Percentiles rank a stretch among this genome's conserved stretches.
phyloP scores from a whole-genome alignment of 2,113 vertebrate species.

The Chaetops frenatus region DNA sequence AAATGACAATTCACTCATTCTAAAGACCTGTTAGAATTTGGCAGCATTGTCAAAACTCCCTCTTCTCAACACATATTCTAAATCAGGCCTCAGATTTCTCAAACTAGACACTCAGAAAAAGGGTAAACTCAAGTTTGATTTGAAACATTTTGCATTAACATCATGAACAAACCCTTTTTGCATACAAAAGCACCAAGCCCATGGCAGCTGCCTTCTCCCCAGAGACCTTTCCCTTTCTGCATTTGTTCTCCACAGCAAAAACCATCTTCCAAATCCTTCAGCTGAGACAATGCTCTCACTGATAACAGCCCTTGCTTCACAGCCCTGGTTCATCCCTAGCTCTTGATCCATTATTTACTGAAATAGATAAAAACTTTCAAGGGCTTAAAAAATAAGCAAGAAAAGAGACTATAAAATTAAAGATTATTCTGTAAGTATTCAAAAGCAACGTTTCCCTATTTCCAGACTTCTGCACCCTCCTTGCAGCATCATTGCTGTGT shows the following conservation, averaged over 20 bases:
- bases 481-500: background rate
- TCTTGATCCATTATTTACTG: background rate
- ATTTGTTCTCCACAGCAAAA: background rate
- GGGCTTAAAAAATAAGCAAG: background rate
- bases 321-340: background rate
- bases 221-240: background rate
- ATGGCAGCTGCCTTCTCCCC: background rate
- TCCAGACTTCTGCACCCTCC: background rate
- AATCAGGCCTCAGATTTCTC: background rate
- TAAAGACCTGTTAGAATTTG: background rate
- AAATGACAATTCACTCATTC: background rate
- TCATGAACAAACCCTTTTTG: background rate
- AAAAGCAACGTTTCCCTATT: background rate
- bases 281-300: background rate
- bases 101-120: background rate
- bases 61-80: background rate
- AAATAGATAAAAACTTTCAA: background rate
- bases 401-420: background rate
- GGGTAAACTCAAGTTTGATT: background rate
- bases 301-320: background rate
- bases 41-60: background rate
- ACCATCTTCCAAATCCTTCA: background rate
- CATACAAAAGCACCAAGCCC: background rate
- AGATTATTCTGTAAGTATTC: background rate
- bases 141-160: background rate